Evolutionary conservation across 2,113 vertebrate species (phyloP), one percentile per base, ranked within the genome.

Genomic region (Hoplias malabaricus): DNA sequence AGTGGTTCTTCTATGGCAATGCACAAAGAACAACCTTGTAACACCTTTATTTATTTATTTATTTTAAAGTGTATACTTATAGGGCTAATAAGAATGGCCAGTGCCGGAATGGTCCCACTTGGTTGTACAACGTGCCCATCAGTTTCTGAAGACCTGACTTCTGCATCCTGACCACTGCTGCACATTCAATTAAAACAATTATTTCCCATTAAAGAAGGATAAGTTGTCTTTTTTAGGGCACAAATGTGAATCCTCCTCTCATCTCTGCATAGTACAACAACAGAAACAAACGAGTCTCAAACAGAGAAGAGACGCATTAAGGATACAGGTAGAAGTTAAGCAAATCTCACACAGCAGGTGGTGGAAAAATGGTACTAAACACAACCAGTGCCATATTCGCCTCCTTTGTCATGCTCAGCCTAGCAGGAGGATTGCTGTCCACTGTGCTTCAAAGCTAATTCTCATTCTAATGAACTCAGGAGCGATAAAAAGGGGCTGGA

Each of bases 401-500:
- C 13, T 42, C 12, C 29, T n/a, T 13, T 25, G 23, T 59, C 34
- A 40, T 62, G 13, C 36, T 50, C 36, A 33, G 42, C 33, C 50
- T 50, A 54, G 57, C 53, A 68, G 69, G 19, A 72, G 5, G 69
- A 54, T 27, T 65, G 34, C 65, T 43, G 48, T 54, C 75, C 56
- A 63, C 40, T 70, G 56, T 66, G 48, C 43, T n/a, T 71, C 34
- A 23, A 65, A 79, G 33, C 56, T 71, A 40, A 59, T 50, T 57
- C 66, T 59, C 66, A 23, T n/a, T 42, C 14, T 42, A 67, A 76
- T 62, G 33, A 76, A 72, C 19, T 68, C 12, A 2, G 38, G 27
- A 33, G 25, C 75, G 56, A 75, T 70, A 50, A 63, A 75, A 71
- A 46, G 23, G 29, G 54, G 19, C n/a, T n/a, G n/a, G 13, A 19